phyloP scores from a whole-genome alignment of 2,888 invertebrate genomes.

The Hofmannophila pseudospretella region DNA sequence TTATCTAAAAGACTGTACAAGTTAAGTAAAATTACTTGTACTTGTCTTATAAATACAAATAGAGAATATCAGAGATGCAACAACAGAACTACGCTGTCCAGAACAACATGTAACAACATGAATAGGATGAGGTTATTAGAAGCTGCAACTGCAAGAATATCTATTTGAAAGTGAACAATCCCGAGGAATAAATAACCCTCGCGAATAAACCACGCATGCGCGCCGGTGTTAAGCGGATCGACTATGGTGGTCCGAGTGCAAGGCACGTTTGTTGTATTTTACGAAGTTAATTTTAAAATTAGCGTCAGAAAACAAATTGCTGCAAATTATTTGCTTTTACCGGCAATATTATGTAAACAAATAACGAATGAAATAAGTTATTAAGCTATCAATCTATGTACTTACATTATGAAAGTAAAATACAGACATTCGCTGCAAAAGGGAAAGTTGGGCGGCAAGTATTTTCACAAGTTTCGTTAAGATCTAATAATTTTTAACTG shows the following conservation, averaged over 20 bases:
- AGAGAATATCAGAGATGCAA: too few relatives aligned
- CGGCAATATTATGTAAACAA: slow-evolving; percentile 22
- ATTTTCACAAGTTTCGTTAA: too few relatives aligned
- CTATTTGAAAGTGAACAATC: slow-evolving; percentile 1
- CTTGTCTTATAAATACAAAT: too few relatives aligned
- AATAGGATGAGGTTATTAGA: too few relatives aligned
- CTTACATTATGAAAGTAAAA: too few relatives aligned
- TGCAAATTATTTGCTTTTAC: slow-evolving; percentile 50
- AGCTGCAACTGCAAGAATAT: background rate
- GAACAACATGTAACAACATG: too few relatives aligned
- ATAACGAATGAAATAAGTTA: background rate
- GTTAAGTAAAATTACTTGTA: too few relatives aligned
- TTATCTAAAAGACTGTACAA: too few relatives aligned
- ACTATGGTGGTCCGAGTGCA: slow-evolving; percentile 60
- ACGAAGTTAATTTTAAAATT: slow-evolving; percentile 74
- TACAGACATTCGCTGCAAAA: background rate
- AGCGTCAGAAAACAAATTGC: slow-evolving; percentile 66
- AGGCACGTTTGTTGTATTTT: slow-evolving; percentile 71
- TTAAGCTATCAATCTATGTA: too few relatives aligned
- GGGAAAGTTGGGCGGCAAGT: too few relatives aligned
- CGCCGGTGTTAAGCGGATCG: slow-evolving; percentile 23
- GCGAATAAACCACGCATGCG: slow-evolving; percentile 29
- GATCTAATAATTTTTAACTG: too few relatives aligned
- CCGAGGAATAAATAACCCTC: slow-evolving; percentile 24
- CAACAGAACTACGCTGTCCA: too few relatives aligned